phyloP scores from a whole-genome alignment of 2,797 vertebrate species.

The Octomys mimax region DNA sequence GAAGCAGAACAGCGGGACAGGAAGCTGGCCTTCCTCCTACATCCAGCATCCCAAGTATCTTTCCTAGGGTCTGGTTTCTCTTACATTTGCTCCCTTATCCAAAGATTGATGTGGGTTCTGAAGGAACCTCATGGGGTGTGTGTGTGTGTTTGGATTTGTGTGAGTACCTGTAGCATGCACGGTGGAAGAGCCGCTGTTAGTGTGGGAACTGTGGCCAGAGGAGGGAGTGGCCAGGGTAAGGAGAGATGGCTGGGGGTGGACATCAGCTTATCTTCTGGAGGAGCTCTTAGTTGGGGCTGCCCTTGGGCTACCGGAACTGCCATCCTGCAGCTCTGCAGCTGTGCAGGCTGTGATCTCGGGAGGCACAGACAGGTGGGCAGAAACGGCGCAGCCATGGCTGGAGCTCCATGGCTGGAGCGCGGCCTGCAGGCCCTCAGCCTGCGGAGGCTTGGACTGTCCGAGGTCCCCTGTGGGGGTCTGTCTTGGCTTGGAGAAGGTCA shows the following conservation, averaged over 20 bases:
- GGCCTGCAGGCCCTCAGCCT: background rate
- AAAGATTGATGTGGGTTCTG: background rate
- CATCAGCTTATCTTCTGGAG: background rate
- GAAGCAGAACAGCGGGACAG: background rate
- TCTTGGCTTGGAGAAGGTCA: background rate
- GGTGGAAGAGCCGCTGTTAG: background rate
- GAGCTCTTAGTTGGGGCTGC: background rate
- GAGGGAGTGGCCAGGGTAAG: background rate
- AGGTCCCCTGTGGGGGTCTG: background rate
- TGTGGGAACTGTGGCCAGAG: background rate
- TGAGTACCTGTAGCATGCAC: too few species aligned
- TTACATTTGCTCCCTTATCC: background rate
- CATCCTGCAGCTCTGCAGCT: accelerated
- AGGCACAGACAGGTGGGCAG: conserved; percentile 76
- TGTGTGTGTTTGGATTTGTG: too few species aligned
- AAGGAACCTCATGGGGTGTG: background rate
- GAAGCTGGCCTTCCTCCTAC: background rate
- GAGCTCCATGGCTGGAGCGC: conserved; percentile 3
- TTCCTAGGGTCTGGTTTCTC: background rate
- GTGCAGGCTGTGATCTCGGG: conserved; percentile 2
- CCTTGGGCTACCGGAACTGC: background rate
- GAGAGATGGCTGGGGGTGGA: background rate
- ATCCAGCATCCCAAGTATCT: background rate
- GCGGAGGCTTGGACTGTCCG: conserved; percentile 74
- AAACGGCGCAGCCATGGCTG: conserved; percentile 69